A percentile compares a stretch with the other conserved stretches of the same genome.
Conservation (phyloP, 2,888 invertebrate species). For the Thymelicus sylvestris region DNA sequence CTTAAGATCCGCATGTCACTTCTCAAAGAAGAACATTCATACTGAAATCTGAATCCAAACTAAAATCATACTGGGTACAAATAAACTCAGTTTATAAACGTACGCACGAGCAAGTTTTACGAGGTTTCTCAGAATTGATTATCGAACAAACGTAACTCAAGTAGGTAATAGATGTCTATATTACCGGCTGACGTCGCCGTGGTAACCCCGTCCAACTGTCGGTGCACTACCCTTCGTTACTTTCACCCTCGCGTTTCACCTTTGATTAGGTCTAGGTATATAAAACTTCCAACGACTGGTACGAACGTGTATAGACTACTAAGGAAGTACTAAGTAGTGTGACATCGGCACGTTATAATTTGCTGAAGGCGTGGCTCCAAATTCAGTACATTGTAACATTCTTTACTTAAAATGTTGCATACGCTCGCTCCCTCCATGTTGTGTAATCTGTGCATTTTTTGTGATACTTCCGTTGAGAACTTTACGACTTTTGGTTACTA, state of each 20-base stretch:
- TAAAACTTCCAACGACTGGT: slow-evolving; percentile 1
- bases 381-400: neutral
- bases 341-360: neutral
- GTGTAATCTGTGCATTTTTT: slow-evolving; percentile 1
- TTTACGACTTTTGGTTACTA: neutral
- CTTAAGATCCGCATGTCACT: too few species aligned
- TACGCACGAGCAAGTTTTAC: too few species aligned
- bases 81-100: too few species aligned
- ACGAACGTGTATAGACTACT: neutral
- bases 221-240: slow-evolving; percentile 11
- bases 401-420: neutral
- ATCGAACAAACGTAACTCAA: slow-evolving; percentile 8
- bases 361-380: slow-evolving; percentile 8
- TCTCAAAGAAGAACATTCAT: too few species aligned
- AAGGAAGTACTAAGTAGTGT: neutral
- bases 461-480: neutral
- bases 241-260: slow-evolving; percentile 11
- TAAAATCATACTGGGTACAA: too few species aligned
- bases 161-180: slow-evolving; percentile 4
- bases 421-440: neutral
- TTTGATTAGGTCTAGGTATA: neutral
- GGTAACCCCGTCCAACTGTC: slow-evolving; percentile 10
- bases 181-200: slow-evolving; percentile 8
- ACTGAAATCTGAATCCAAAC: too few species aligned
- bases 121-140: slow-evolving; percentile 1